Evolutionary conservation across 2,888 invertebrate species (phyloP), one percentile per base, ranked within the genome.

Genomic region (Morpho achilles): DNA sequence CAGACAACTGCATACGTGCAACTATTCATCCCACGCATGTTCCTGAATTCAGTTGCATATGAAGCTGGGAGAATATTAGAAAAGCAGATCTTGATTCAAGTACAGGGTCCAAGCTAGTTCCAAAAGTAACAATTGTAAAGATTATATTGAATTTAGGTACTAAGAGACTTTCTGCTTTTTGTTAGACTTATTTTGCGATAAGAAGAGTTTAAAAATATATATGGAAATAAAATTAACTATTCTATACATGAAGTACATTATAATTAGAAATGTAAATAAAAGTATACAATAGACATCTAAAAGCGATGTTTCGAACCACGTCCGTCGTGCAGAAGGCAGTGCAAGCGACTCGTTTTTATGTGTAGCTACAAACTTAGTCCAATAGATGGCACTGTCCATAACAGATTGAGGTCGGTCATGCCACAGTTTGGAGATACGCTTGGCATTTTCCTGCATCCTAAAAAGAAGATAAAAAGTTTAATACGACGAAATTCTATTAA

Each of bases 281-380:
- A 79, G 58, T 0, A 77, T 70, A 69, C 63, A 59, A 69, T 71
- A 69, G 77, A 82, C 84, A 80, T 84, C 85, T 83, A 83, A 64
- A 53, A 77, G 75, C 16, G 69, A 43, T 6, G 62, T 67, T 51
- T 80, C 73, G 64, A 79, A 83, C 79, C 79, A 80, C 47, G 77
- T 65, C 51, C 58, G 71, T 9, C 69, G 64, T 61, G 75, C 74
- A 0, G 75, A 66, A 0, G 82, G 81, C 23, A 81, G 58, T 3
- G 79, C 65, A 0, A 77, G 78, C 1, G 84, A 83, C 44, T 78
- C 73, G 0, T 66, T 56, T 40, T 86, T 82, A 66, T 92, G 86
- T 48, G 91, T 84, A 5, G 92, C 92, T 53, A 93, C 92, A 70
- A 93, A 93, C 77, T 94, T 93, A 0, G 93, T 90, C 93, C 93